Percentiles rank a stretch among this genome's conserved stretches.
phyloP scores from a whole-genome alignment of 2,888 invertebrate genomes.

The Dioctria linearis region DNA sequence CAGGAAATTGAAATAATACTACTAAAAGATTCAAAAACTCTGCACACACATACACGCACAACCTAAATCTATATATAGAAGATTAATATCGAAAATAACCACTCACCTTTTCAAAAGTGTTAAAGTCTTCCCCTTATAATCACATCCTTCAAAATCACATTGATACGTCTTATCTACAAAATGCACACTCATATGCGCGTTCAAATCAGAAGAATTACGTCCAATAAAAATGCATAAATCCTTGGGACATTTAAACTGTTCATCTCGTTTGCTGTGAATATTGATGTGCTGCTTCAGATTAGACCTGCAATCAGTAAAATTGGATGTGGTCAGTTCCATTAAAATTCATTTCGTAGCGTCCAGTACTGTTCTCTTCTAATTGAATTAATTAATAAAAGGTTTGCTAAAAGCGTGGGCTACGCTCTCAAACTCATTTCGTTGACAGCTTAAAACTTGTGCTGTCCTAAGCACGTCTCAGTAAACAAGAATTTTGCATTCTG shows the following conservation, averaged over 20 bases:
- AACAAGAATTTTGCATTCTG: slow-evolving; percentile 52
- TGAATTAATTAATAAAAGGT: slow-evolving; percentile 61
- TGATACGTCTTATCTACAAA: slow-evolving; percentile 71
- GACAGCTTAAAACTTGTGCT: slow-evolving; percentile 33
- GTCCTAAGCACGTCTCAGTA: slow-evolving; percentile 42
- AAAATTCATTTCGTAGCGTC: background rate
- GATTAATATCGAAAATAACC: too few relatives aligned
- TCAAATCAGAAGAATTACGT: slow-evolving; percentile 74
- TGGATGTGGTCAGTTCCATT: slow-evolving; percentile 39
- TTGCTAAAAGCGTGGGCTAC: slow-evolving; percentile 48
- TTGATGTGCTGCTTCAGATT: slow-evolving; percentile 76
- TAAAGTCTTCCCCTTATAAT: slow-evolving; percentile 74
- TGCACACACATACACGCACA: too few relatives aligned
- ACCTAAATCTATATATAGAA: too few relatives aligned
- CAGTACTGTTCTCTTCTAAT: slow-evolving; percentile 56
- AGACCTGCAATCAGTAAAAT: slow-evolving; percentile 69
- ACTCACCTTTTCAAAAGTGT: slow-evolving; percentile 72
- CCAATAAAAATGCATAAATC: slow-evolving; percentile 75
- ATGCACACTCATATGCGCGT: slow-evolving; percentile 74
- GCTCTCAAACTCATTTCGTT: slow-evolving; percentile 17
- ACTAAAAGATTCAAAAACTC: too few relatives aligned
- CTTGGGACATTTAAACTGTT: slow-evolving; percentile 73
- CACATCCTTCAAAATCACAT: slow-evolving; percentile 71
- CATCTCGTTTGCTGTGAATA: slow-evolving; percentile 69
- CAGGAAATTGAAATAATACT: too few relatives aligned